Conservation (phyloP, 2,797 vertebrate species). For the Chiloscyllium punctatum region DNA sequence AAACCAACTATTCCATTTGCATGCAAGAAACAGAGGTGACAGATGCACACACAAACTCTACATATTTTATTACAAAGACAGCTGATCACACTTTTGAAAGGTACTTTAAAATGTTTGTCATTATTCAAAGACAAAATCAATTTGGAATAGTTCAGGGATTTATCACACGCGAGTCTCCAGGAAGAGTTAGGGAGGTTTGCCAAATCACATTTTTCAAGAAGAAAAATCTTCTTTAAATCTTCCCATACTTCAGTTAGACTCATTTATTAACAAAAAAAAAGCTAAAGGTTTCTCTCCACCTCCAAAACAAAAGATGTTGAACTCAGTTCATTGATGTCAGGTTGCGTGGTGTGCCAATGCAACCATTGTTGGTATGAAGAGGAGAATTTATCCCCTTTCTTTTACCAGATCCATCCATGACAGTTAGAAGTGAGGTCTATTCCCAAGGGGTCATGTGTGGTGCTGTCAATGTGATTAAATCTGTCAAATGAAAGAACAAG, state of each 20-base stretch:
- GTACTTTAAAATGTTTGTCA: not conserved
- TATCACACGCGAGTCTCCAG: not conserved
- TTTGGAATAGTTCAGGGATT: not conserved
- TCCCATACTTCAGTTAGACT: no score
- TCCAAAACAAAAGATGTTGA: not conserved
- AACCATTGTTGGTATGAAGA: not conserved
- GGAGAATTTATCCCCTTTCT: no score
- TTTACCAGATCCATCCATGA: not conserved
- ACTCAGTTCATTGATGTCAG: not conserved
- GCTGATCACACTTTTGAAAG: not conserved
- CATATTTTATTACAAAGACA: not conserved
- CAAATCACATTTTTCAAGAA: not conserved
- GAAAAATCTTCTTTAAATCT: not conserved
- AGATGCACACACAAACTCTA: not conserved
- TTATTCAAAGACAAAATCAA: not conserved
- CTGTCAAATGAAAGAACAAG: no score
- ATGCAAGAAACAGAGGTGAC: not conserved
- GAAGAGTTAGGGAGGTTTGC: not conserved
- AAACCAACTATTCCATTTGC: no score
- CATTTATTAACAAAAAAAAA: not conserved
- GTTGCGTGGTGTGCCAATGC: not conserved
- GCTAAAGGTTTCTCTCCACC: not conserved
- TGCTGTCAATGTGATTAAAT: no score
- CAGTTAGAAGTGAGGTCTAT: no score
- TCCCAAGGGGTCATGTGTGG: no score